Base-by-base conservation (phyloP, 1,140 invertebrate species). In the Aphelinus certus region DNA sequence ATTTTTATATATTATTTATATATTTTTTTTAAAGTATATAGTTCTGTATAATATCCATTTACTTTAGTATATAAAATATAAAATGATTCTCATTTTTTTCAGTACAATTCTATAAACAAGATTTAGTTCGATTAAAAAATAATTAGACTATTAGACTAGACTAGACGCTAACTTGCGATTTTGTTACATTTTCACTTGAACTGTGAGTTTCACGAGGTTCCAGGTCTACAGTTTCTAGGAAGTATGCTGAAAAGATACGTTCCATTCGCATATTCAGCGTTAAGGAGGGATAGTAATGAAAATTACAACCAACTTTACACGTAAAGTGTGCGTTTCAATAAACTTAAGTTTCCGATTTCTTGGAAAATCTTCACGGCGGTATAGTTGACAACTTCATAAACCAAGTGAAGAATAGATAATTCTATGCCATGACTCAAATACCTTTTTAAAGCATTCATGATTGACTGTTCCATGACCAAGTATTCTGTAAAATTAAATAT, bases 11-110 rank as follows among this genome's bases (percentile, higher is more conserved):
- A 26, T 26, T 26, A 26, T 26, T 26, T 26, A 26, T 26, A 26
- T 26, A 49, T n/a, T 67, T 67, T 67, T 61, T 45, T 61, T 7
- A 5, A 51, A 71, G 61, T 61, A 64, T 26, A 62, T 65, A 65
- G 47, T 55, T 65, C 55, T 65, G n/a, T 76, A n/a, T 45, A 55
- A 62, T 53, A 67, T 75, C 26, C n/a, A 67, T 66, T 68, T 71
- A 51, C 62, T 68, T 73, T 72, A 65, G 70, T 77, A 72, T 78
- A 78, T 74, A 79, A 79, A 79, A 79, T 77, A 77, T 77, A 77
- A 77, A 73, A 77, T 79, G 47, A 77, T 68, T 68, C 71, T 55
- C 43, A 72, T 69, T 58, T 77, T 77, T 77, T 67, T 76, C 26
- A 63, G 71, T 74, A 73, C 67, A 71, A 76, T 65, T 76, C 47